Conservation (phyloP, 2,888 invertebrate species). For the Lepetodrilus schrolli region DNA sequence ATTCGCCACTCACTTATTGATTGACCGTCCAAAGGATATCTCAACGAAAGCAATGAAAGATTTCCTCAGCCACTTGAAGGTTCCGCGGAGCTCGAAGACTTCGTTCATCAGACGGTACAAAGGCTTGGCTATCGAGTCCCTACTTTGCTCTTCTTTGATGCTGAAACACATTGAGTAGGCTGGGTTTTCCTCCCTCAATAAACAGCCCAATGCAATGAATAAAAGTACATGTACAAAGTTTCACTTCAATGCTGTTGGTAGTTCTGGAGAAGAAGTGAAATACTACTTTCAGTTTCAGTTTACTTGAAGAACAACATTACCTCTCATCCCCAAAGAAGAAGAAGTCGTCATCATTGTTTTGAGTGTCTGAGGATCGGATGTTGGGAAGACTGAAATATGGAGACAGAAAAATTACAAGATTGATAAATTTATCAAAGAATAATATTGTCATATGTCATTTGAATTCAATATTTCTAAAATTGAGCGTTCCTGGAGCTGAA, state of each 20-base stretch:
- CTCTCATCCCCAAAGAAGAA: constrained; percentile 82
- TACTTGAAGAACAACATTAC: too few relatives aligned
- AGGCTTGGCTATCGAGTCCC: constrained; percentile 92
- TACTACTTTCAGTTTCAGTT: too few relatives aligned
- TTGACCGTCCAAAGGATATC: constrained; percentile 92
- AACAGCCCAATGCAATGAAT: too few relatives aligned
- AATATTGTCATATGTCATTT: too few relatives aligned
- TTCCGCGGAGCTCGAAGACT: constrained; percentile 91
- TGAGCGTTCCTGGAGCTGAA: too few relatives aligned
- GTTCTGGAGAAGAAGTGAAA: neutral
- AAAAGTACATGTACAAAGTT: too few relatives aligned
- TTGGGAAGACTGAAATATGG: constrained; percentile 44
- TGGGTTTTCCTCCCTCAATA: neutral
- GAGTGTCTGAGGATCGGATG: constrained; percentile 38
- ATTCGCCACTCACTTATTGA: constrained; percentile 83
- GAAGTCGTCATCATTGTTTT: constrained; percentile 85
- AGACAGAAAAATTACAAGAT: too few relatives aligned
- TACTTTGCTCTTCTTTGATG: constrained; percentile 67
- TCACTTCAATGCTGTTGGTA: too few relatives aligned
- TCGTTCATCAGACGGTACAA: constrained; percentile 90
- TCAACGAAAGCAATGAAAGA: constrained; percentile 93
- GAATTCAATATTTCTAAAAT: too few relatives aligned
- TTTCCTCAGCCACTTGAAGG: constrained; percentile 89
- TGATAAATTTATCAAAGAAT: too few relatives aligned
- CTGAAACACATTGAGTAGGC: constrained; percentile 53